Conservation (phyloP, 1,140 invertebrate species). For the Pseudomyrmex pallidus region DNA sequence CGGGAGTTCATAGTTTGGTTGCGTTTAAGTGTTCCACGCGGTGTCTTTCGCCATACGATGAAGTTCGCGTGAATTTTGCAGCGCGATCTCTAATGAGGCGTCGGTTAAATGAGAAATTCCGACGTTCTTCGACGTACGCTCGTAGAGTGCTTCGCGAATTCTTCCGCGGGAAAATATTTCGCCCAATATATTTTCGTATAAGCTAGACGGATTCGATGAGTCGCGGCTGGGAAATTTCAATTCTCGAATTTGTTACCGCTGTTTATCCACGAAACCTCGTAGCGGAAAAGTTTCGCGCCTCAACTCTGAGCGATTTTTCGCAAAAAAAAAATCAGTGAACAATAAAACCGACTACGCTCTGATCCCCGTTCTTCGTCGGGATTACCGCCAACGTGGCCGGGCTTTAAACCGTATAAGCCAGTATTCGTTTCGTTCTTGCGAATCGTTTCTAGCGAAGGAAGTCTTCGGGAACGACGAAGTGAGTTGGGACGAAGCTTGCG, state of each 20-base stretch:
- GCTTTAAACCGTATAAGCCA: slow-evolving; percentile 29
- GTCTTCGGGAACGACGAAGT: background rate
- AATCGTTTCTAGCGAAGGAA: background rate
- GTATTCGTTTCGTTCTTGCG: background rate
- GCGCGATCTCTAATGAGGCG: slow-evolving; percentile 17
- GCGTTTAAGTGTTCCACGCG: background rate
- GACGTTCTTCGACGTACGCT: slow-evolving; percentile 22
- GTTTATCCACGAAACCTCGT: background rate
- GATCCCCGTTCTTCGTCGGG: slow-evolving; percentile 8
- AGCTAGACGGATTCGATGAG: slow-evolving; percentile 9
- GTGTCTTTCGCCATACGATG: background rate
- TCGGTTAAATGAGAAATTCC: slow-evolving; percentile 34
- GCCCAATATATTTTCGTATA: slow-evolving; percentile 6
- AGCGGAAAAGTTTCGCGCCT: background rate
- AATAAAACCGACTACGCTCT: slow-evolving; percentile 10
- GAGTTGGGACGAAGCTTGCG: background rate
- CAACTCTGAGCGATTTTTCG: background rate
- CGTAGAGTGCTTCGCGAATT: slow-evolving; percentile 24
- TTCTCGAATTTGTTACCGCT: slow-evolving; percentile 13
- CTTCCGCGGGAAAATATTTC: slow-evolving; percentile 22
- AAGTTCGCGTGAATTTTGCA: background rate
- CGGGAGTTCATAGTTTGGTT: background rate
- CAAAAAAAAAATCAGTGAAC: slow-evolving; percentile 28
- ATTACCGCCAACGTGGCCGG: slow-evolving; percentile 26
- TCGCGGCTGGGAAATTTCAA: slow-evolving; percentile 41